Evolutionary conservation across 1,140 invertebrate species (phyloP), one percentile per base, ranked within the genome.

Genomic region (Colletes latitarsis): DNA sequence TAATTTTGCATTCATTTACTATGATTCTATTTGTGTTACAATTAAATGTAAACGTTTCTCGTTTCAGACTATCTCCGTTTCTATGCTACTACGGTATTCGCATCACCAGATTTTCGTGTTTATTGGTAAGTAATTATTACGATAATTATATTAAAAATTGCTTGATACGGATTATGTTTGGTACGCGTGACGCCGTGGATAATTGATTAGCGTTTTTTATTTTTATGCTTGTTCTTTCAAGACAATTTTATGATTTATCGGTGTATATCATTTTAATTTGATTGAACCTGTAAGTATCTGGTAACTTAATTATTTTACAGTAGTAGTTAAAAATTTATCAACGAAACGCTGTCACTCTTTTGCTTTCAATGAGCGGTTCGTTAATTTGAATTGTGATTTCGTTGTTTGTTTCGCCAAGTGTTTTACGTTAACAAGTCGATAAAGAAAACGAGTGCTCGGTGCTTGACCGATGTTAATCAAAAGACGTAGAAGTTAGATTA

Each of bases 71-170:
- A 96, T 99, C 53, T 99, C 98, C 1, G 98, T 99, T 87, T 99
- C 99, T 4, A 99, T 99, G 97, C 94, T 99, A 81, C 94, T 99
- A 63, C 96, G 99, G 62, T 99, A 99, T 93, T 99, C 99, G 4
- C 99, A 99, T 94, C 98, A 99, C 93, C 99, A 99, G 94, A 99
- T 99, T 88, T 99, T 99, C 92, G 95, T 99, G 43, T 99, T 99
- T 90, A 99, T 99, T 86, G 97, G 98, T 99, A 94, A 97, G 96
- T 95, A 6, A 77, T 71, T 46, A 66, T 49, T 55, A 17, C 62
- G 41, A 41, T 19, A 39, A 60, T 19, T 2, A 3, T 52, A 15
- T 49, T 41, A 52, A 52, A 19, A 52, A 5, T 60, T 3, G 14
- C 8, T 69, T 52, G 4, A 52, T 30, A 15, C 5, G 39, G 15